phyloP scores from a whole-genome alignment of 2,113 vertebrate genomes.

The Hippoglossus stenolepis region DNA sequence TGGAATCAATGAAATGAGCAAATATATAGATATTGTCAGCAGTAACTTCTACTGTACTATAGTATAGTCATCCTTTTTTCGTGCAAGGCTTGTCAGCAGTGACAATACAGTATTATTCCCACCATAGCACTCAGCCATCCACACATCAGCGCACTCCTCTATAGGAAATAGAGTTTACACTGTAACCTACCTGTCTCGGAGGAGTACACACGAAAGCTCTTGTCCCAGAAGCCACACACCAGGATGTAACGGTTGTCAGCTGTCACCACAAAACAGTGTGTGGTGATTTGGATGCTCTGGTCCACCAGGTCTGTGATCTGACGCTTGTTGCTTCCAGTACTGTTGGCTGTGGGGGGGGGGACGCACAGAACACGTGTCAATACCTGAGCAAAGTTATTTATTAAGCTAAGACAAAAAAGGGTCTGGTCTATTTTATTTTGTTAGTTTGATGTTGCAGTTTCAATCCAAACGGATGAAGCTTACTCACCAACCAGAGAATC shows the following conservation, averaged over 20 bases:
- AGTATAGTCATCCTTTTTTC: background rate
- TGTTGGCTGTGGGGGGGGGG: slow-evolving; percentile 87
- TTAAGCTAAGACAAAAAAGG: background rate
- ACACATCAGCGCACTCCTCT: slow-evolving; percentile 68
- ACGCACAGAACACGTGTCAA: slow-evolving; percentile 17
- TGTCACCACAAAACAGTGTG: slow-evolving; percentile 98
- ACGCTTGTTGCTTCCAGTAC: slow-evolving; percentile 93
- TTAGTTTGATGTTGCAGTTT: background rate
- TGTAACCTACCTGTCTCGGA: slow-evolving; percentile 93
- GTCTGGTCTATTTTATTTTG: background rate
- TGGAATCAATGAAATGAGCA: background rate
- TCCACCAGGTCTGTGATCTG: slow-evolving; percentile 99
- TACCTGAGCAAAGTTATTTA: background rate
- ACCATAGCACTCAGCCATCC: slow-evolving; percentile 55
- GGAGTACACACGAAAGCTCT: slow-evolving; percentile 98
- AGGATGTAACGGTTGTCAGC: slow-evolving; percentile 99
- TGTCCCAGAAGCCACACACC: slow-evolving; percentile 99
- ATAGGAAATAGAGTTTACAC: slow-evolving; percentile 65
- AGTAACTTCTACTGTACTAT: background rate
- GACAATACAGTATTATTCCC: slow-evolving; percentile 56
- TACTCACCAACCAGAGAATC: slow-evolving; percentile 95
- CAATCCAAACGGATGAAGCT: background rate
- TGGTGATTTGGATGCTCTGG: slow-evolving; percentile 98
- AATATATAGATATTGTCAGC: background rate
- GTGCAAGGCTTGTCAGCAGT: background rate